phyloP scores from a whole-genome alignment of 1,140 invertebrate species.

The Drosophila asahinai region DNA sequence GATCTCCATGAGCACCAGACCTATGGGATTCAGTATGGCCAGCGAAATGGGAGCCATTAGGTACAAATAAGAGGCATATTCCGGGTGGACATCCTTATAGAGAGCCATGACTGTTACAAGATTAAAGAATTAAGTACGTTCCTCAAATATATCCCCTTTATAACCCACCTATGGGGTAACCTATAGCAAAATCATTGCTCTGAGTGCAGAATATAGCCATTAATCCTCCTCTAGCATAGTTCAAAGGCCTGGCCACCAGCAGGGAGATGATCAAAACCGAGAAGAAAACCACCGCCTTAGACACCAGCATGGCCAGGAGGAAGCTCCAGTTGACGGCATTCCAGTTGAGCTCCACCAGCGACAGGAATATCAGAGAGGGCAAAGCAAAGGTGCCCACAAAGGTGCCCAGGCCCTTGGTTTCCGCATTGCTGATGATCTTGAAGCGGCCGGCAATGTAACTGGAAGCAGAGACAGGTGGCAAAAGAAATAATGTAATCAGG shows the following conservation, averaged over 20 bases:
- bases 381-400: constrained; percentile 97
- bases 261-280: constrained; percentile 92
- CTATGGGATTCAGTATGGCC: constrained; percentile 96
- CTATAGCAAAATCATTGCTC: constrained; percentile 99
- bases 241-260: constrained; percentile 91
- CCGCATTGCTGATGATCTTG: constrained; percentile 92
- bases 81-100: constrained; percentile 92
- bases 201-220: constrained; percentile 98
- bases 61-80: constrained; percentile 96
- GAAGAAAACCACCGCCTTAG: constrained; percentile 95
- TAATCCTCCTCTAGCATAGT: constrained; percentile 94
- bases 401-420: constrained; percentile 96
- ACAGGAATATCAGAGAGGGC: constrained; percentile 96
- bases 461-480: constrained; percentile 76
- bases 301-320: constrained; percentile 92
- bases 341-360: constrained; percentile 94
- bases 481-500: constrained; percentile 25
- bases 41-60: constrained; percentile 97
- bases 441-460: constrained; percentile 96
- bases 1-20: constrained; percentile 96
- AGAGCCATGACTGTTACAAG: constrained; percentile 88
- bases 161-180: constrained; percentile 96
- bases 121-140: not conserved
- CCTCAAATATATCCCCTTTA: too few species aligned
- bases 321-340: constrained; percentile 95